Evolutionary conservation across 2,113 vertebrate species (phyloP), one percentile per base, ranked within the genome.

Genomic region (Bubalus kerabau): DNA sequence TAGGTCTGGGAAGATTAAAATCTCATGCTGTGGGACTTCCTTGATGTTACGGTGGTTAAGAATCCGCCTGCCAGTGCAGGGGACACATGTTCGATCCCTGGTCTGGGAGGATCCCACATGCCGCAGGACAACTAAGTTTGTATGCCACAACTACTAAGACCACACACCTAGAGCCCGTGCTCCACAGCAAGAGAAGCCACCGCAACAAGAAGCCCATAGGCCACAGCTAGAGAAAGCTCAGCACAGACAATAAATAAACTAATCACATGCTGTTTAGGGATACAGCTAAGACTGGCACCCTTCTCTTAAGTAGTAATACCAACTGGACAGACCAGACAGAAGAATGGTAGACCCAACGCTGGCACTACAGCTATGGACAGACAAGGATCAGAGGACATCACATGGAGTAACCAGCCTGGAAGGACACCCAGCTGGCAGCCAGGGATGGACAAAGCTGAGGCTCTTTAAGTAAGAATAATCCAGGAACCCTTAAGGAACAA

Each of bases 161-260:
- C 10, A 0, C 36, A 24, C 36, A 43, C 5, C 36, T 24, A 74
- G 5, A 24, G 36, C 21, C 67, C 5, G 0, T 3, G 67, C 36
- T 74, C 71, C 36, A 14, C 12, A 26, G 23, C 71, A 43, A 76
- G 71, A 76, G 71, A 76, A 26, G 71, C 71, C 36, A 43, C 36
- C 1, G 1, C 71, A 26, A 26, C 40, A 26, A 26, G 71, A 76
- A 43, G 71, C 71, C 71, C 5, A 0, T 19, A 71, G 67, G 23
- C 71, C 71, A 43, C 11, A 43, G 3, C 71, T 43, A 43, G 21
- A 74, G 36, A 74, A 40, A 74, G 71, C 21, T 7, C 11, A 74
- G 36, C 71, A 74, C 36, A 43, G 36, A 11, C 71, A 24, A 14
- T 74, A 43, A 74, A 12, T 40, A 57, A 89, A 12, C 62, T 50